A percentile compares a stretch with the other conserved stretches of the same genome.
Conservation (phyloP, 2,113 vertebrate species). For the Octodon degus region DNA sequence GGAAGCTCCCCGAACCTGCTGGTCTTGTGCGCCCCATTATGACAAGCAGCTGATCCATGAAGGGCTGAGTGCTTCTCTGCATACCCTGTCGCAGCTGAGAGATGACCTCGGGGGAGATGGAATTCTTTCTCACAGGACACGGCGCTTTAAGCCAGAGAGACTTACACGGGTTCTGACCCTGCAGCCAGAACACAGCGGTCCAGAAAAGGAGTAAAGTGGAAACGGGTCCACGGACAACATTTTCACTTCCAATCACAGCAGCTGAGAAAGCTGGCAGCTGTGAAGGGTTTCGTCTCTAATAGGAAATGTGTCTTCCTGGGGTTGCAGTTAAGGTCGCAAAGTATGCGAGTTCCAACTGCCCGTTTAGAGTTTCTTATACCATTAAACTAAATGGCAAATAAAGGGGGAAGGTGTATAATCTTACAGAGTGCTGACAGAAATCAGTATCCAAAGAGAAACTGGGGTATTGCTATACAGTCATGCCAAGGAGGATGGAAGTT, state of each 20-base stretch:
- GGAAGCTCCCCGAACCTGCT: no score
- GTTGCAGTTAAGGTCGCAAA: not conserved
- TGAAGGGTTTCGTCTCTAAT: not conserved
- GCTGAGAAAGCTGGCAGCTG: not conserved
- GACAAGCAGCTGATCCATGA: no score
- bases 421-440: no score
- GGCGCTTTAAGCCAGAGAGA: not conserved
- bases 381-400: no score
- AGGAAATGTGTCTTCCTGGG: not conserved
- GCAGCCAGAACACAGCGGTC: no score
- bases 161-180: not conserved
- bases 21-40: no score
- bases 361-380: no score
- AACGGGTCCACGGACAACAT: not conserved
- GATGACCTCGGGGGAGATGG: not conserved
- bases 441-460: not conserved
- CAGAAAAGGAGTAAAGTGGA: no score
- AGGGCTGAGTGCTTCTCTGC: no score
- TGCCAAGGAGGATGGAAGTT: not conserved
- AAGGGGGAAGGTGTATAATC: no score
- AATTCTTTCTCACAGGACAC: no score
- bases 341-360: not conserved
- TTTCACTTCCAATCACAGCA: not conserved
- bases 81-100: not conserved
- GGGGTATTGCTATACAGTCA: no score